Evolutionary conservation across 2,113 vertebrate genomes (phyloP), one percentile per base, ranked within the genome.

Genomic region (Pleuronectes platessa): DNA sequence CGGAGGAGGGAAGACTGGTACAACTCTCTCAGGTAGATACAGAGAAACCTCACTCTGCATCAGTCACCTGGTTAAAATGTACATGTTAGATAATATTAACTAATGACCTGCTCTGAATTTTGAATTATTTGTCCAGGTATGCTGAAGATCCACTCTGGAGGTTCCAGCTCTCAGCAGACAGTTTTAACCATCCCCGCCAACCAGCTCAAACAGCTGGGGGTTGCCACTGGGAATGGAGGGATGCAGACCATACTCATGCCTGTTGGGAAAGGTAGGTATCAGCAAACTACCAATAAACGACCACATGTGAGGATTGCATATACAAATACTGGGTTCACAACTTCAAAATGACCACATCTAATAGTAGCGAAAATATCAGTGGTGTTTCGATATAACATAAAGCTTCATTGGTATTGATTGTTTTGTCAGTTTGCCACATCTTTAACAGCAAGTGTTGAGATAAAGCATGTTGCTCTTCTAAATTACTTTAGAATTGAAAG

Each of bases 191-290:
- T 98, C 84, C 97, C 97, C 71, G 92, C 94, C 81, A 97, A 96
- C 93, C 97, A 98, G 90, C 95, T 98, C 69, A 98, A 97, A 82
- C 97, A 98, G 85, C 95, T 98, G 75, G 94, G 96, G 42, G 94
- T 96, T 24, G 95, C 93, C 78, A 72, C 93, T 42, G 92, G 94
- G 17, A 93, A 96, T 5, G 93, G 94, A 68, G 95, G 94, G 17
- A 90, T 98, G 84, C 97, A 98, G 93, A 97, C 97, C 17, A 94
- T 98, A 53, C 93, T 97, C 81, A 97, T 98, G 96, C 97, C 97
- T 76, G 94, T 97, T 68, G 96, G 96, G 82, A 99, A 97, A 96
- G 97, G 97, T 95, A 61, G 24, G 21, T 8, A 2, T 55, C 40
- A 65, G 49, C 31, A 27, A 31, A 17, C 27, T 2, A 17, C n/a